Evolutionary conservation across 2,888 invertebrate genomes (phyloP).

Genomic region (Chrysolina americana): DNA sequence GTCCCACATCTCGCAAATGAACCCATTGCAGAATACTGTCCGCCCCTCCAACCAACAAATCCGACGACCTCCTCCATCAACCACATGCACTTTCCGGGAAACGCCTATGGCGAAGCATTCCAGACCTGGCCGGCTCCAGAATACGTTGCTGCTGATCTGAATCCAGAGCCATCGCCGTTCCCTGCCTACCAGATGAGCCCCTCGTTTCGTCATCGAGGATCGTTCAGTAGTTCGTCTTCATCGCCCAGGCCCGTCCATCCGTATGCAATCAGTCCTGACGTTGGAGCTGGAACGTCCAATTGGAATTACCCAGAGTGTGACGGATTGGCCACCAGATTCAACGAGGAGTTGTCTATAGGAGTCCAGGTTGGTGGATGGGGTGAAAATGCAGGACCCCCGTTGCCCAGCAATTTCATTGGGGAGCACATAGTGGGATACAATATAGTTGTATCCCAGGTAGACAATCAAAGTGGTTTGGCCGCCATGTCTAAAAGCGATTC

Average conservation of each 20-base stretch:
- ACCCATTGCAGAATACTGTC: background rate
- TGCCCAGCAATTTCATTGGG: background rate
- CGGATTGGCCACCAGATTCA: too few relatives aligned
- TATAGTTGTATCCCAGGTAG: background rate
- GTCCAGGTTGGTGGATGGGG: background rate
- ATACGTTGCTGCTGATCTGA: background rate
- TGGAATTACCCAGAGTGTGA: too few relatives aligned
- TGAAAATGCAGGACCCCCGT: background rate
- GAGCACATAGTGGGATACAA: background rate
- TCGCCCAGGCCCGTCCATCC: background rate
- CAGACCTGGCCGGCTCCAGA: background rate
- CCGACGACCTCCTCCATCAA: background rate
- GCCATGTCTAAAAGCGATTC: background rate
- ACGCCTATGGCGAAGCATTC: background rate
- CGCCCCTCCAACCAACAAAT: background rate
- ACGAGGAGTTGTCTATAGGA: too few relatives aligned
- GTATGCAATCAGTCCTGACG: background rate
- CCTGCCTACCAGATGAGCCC: constrained; percentile 19
- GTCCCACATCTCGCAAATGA: background rate
- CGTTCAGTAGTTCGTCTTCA: constrained; percentile 9
- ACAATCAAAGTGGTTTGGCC: background rate
- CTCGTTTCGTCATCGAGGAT: constrained; percentile 4
- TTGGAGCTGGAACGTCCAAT: background rate
- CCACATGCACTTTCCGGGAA: too few relatives aligned
- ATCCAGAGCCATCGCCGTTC: background rate